A percentile compares a stretch with the other conserved stretches of the same genome.
phyloP scores from a whole-genome alignment of 2,113 vertebrate genomes.

The Galeopterus variegatus region DNA sequence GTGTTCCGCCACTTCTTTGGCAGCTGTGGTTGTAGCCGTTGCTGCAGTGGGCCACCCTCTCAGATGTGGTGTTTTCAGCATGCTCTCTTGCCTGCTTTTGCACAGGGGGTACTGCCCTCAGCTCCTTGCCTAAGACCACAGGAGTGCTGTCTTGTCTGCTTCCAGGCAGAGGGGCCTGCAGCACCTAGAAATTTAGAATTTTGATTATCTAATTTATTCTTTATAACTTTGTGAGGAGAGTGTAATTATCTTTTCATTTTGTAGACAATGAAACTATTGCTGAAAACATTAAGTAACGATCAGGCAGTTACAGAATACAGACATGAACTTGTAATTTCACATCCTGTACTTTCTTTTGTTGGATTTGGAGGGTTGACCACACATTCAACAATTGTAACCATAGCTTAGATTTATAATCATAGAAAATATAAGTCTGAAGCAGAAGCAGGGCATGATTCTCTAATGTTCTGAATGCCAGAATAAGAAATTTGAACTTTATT shows the following conservation, averaged over 20 bases:
- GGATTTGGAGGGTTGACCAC: not conserved
- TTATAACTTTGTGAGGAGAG: not conserved
- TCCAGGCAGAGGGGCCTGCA: too few species aligned
- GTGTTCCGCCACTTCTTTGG: too few species aligned
- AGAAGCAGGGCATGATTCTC: not conserved
- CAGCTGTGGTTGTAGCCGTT: too few species aligned
- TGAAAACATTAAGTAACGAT: not conserved
- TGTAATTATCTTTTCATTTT: slow-evolving; percentile 5
- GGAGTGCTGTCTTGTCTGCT: too few species aligned
- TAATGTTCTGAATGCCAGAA: not conserved
- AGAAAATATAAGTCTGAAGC: not conserved
- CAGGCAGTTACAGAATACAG: not conserved
- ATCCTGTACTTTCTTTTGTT: not conserved
- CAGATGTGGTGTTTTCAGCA: too few species aligned
- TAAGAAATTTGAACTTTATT: not conserved
- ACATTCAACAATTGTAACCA: not conserved
- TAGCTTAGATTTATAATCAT: not conserved
- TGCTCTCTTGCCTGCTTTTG: too few species aligned
- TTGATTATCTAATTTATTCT: not conserved
- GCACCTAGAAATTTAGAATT: too few species aligned
- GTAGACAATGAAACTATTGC: not conserved
- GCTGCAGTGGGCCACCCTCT: too few species aligned
- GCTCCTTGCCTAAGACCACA: too few species aligned
- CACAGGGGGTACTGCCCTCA: too few species aligned
- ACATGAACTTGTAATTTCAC: not conserved